These are phyloP conservation scores for Emydura subglobosa DNA, from an alignment of 2,113 vertebrate species.

Conservation along the genomic window DNA sequence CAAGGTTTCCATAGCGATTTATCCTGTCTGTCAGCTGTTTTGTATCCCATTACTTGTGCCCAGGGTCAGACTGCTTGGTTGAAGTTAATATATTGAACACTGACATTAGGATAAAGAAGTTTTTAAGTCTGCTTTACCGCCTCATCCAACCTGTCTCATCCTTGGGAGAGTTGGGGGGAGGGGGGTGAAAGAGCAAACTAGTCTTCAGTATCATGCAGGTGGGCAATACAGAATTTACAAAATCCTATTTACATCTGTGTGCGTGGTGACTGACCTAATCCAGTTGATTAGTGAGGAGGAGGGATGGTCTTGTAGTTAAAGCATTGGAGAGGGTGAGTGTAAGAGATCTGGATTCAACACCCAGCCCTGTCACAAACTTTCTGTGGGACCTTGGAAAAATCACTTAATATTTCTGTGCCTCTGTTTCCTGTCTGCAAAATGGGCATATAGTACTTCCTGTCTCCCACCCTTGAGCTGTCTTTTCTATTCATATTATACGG, in stretches of 20 bases:
- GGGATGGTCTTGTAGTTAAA: conserved; percentile 66
- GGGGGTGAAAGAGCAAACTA: conserved; percentile 55
- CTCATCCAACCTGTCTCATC: conserved; percentile 46
- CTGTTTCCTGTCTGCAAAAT: accelerated
- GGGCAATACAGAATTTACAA: conserved; percentile 46
- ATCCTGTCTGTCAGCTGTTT: background rate
- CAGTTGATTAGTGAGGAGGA: conserved; percentile 64
- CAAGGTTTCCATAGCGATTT: conserved; percentile 3
- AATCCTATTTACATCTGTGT: conserved; percentile 47
- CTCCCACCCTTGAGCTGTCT: background rate
- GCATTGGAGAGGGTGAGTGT: conserved; percentile 1
- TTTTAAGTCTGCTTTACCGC: conserved; percentile 70
- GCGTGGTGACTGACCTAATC: conserved; percentile 68
- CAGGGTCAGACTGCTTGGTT: conserved; percentile 47
- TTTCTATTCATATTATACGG: background rate
- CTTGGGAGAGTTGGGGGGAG: background rate
- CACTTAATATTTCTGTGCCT: background rate
- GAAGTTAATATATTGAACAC: conserved; percentile 10
- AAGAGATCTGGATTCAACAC: conserved; percentile 40
- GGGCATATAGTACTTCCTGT: background rate
- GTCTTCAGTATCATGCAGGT: conserved; percentile 57
- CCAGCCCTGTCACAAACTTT: conserved; percentile 18
- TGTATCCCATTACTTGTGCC: background rate
- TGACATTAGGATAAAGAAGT: conserved; percentile 67
- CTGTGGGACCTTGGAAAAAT: background rate